Evolutionary conservation across 2,888 invertebrate genomes (phyloP), one percentile per base, ranked within the genome.

Genomic region (Cinara cedri): DNA sequence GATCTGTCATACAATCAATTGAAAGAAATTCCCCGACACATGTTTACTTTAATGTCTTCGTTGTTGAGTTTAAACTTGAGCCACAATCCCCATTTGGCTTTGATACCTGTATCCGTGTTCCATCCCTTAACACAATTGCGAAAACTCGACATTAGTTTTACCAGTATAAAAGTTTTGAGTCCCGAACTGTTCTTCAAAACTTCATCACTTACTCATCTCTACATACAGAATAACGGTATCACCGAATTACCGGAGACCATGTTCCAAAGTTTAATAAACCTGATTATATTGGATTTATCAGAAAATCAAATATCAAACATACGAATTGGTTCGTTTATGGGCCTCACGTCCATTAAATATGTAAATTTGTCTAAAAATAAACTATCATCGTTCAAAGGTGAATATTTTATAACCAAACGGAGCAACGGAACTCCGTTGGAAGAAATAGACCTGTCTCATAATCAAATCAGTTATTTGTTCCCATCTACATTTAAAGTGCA

Each of bases 401-500:
- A 94, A 86, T 91, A 92, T 85, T 94, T 95, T 85, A 93, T 93
- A 83, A 93, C 93, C 0, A 82, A 82, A 80, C 81, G 83, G 63
- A 83, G 83, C 70, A 84, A 84, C 75, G 83, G 83, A 16, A 84
- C 84, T 11, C 91, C 92, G 81, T 87, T 96, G 63, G 92, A 94
- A 87, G 88, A 92, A 81, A 87, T 96, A 81, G 93, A 96, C 85
- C 89, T 96, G 68, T 91, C 93, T 0, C 87, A 92, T 83, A 95
- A 95, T 86, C 90, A 92, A 84, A 87, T 96, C 57, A 92, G 91
- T 84, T 93, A 94, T 84, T 87, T 95, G 57, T 94, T 93, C 83
- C 93, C 94, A 1, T 93, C 93, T 0, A 93, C 94, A 19, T 95
- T 95, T 85, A 90, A 92, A 84, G 93, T 94, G 82, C 95, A 95